Base-by-base conservation (phyloP, 2,888 invertebrate genomes). In the Cephus pulcher region DNA sequence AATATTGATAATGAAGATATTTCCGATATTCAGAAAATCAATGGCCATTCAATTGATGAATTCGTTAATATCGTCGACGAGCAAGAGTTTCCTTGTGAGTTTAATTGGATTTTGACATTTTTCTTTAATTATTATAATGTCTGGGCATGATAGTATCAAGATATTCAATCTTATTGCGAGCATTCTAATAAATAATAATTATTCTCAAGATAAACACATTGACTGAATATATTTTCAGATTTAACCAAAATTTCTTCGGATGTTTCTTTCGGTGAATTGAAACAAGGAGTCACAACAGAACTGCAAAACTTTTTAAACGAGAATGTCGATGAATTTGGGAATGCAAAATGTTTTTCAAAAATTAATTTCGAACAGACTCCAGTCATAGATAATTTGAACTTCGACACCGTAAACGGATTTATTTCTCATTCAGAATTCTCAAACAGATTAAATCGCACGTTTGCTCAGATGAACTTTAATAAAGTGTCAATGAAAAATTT, bases 51-150 rank as follows among this genome's bases (percentile, higher is more conserved):
- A 1, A 80, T 94, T 0, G 85, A 92, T 1, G 88, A 92, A 4
- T 92, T 94, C 80, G 86, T 94, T 0, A 93, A 93, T 3, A 89
- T 90, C 80, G 91, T 93, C 75, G 92, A 92, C 0, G 88, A 91
- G 1, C 94, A 94, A 88, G 82, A 87, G 0, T 85, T 95, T 1
- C 84, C 86, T 6, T 83, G 89, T 89, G 83, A 84, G 82, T 75
- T 75, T 73, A 70, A 33, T 34, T 71, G 30, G 23, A 33, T n/a
- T 71, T 71, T 33, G 34, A 34, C 11, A 6, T 71, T 11, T 12
- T 74, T 0, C 6, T 35, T 71, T n/a, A 37, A 37, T n/a, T 30
- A 37, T 23, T 4, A 3, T n/a, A 30, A 30, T 30, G 4, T 15
- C 4, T 15, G 12, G 40, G 1, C 40, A 15, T 15, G 4, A 15